A percentile compares a stretch with the other conserved stretches of the same genome.
These are phyloP conservation scores for Grallaria varia DNA, from an alignment of 2,113 vertebrate genomes.

Conservation along the genomic window DNA sequence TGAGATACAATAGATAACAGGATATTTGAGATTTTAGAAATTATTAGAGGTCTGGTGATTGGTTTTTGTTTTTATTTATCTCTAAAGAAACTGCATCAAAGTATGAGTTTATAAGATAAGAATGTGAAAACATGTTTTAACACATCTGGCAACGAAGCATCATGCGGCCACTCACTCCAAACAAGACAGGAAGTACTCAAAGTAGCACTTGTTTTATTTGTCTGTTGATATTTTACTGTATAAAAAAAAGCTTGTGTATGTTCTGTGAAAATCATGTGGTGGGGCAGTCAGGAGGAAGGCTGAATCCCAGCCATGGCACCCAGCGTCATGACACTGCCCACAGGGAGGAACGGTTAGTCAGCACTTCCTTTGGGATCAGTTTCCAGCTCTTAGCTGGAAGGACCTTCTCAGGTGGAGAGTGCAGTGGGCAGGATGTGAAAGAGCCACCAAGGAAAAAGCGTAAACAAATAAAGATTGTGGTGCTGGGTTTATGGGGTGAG, in stretches of 20 bases:
- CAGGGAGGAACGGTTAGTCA: not conserved
- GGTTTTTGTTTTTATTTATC: not conserved
- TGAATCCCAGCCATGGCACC: not conserved
- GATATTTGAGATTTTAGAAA: not conserved
- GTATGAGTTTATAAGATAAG: not conserved
- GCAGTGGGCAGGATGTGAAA: not conserved
- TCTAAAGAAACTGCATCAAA: not conserved
- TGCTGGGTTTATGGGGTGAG: not conserved
- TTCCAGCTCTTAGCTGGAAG: not conserved
- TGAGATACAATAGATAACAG: not conserved
- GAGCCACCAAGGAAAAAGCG: not conserved
- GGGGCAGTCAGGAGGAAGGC: not conserved
- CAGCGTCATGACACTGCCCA: not conserved
- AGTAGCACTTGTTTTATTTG: not conserved
- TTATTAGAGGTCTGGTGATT: not conserved
- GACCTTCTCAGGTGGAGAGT: not conserved
- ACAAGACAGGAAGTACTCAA: not conserved
- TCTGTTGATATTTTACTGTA: not conserved
- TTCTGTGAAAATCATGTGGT: not conserved
- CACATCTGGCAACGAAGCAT: not conserved
- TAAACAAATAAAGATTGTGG: not conserved
- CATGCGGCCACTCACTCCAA: not conserved
- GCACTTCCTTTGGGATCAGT: not conserved
- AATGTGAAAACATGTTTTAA: not conserved
- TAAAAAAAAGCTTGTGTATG: not conserved